phyloP scores from a whole-genome alignment of 2,113 vertebrate species.

The Toxotes chatareus region DNA sequence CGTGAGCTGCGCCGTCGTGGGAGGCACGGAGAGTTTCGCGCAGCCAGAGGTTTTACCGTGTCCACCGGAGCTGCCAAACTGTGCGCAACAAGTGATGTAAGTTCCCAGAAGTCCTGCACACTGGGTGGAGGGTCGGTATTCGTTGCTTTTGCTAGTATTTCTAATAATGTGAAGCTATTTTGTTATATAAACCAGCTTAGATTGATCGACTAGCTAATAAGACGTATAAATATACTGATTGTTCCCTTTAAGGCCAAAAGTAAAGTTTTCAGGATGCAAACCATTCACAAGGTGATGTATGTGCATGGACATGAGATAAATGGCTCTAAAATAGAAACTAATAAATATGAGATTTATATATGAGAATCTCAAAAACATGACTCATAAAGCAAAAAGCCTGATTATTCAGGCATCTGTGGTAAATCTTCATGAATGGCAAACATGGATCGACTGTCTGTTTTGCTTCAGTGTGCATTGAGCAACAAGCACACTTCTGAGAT shows the following conservation, averaged over 20 bases:
- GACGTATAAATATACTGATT: too few species aligned
- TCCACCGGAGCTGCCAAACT: conserved; percentile 88
- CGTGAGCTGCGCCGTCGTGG: conserved; percentile 92
- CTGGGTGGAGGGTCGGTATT: neutral
- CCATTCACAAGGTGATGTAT: neutral
- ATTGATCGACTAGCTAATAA: neutral
- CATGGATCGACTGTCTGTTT: conserved; percentile 25
- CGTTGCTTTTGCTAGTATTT: neutral
- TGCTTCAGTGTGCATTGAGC: conserved; percentile 32
- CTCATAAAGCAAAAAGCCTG: neutral
- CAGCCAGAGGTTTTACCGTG: conserved; percentile 89
- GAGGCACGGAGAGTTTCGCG: conserved; percentile 88
- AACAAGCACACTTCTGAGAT: conserved; percentile 40
- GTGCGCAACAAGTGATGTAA: conserved; percentile 84
- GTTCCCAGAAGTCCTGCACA: conserved; percentile 44
- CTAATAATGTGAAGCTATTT: neutral
- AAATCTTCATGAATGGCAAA: conserved; percentile 17
- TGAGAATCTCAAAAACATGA: neutral
- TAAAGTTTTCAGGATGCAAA: too few species aligned
- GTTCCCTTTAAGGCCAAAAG: too few species aligned
- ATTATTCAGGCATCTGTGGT: conserved; percentile 27
- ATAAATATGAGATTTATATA: neutral
- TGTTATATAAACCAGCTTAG: neutral
- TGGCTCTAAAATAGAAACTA: neutral
- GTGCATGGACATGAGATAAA: neutral